Percentiles rank a stretch among this genome's conserved stretches.
Conservation (phyloP, 2,113 vertebrate species). For the Eudyptes chrysolophus region DNA sequence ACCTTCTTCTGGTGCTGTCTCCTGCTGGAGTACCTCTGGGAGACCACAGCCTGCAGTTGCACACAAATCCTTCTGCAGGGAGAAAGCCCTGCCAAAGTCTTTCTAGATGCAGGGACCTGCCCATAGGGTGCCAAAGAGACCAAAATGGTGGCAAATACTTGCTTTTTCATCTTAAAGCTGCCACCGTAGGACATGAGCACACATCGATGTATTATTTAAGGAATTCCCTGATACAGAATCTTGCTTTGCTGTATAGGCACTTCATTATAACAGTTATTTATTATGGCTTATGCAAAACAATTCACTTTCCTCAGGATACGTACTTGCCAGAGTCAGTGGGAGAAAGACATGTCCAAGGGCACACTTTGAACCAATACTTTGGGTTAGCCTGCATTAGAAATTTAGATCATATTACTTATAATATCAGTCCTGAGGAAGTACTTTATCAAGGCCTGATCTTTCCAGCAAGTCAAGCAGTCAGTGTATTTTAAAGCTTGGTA, state of each 20-base stretch:
- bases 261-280: not conserved
- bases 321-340: not conserved
- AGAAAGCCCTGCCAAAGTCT: not conserved
- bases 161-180: not conserved
- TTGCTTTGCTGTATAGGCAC: conserved; percentile 23
- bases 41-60: not conserved
- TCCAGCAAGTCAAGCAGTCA: not conserved
- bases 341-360: not conserved
- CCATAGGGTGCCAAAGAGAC: not conserved
- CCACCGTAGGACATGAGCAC: not conserved
- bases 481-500: not conserved
- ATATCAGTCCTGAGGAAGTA: not conserved
- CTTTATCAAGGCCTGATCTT: not conserved
- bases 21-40: not conserved
- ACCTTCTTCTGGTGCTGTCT: not conserved
- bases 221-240: not conserved
- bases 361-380: not conserved
- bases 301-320: not conserved
- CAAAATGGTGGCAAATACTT: not conserved
- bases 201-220: not conserved
- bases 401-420: not conserved
- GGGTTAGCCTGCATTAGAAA: not conserved
- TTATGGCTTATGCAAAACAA: conserved; percentile 46
- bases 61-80: not conserved
- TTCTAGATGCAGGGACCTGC: not conserved